A percentile compares a stretch with the other conserved stretches of the same genome.
Evolutionary conservation across 2,888 invertebrate genomes (phyloP).

Genomic region (Folsomia manolachei): DNA sequence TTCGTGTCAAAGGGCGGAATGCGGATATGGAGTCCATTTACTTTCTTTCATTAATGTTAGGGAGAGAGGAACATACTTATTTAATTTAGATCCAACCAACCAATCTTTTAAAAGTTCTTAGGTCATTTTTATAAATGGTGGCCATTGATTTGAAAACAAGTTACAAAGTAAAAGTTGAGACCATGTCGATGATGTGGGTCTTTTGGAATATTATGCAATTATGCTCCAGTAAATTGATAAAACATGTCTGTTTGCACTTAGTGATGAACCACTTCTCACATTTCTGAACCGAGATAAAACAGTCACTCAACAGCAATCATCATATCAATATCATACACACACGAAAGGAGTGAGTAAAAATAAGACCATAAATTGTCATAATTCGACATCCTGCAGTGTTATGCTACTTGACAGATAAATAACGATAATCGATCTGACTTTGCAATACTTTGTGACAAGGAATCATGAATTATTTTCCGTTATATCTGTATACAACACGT

Average conservation of each 20-base stretch:
- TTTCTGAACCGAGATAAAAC: neutral
- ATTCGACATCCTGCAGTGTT: neutral
- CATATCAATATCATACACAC: too few species aligned
- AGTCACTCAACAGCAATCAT: slow-evolving; percentile 6
- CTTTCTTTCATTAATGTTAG: too few species aligned
- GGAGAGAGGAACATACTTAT: too few species aligned
- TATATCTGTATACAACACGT: too few species aligned
- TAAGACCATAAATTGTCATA: neutral
- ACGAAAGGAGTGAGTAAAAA: neutral
- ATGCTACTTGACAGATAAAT: neutral
- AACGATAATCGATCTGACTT: neutral
- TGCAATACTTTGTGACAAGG: neutral
- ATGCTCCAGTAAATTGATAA: slow-evolving; percentile 1
- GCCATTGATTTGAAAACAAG: neutral
- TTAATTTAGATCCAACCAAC: too few species aligned
- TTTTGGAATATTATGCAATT: neutral
- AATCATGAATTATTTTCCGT: too few species aligned
- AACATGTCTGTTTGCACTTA: slow-evolving; percentile 8
- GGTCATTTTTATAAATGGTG: neutral
- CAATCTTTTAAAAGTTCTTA: neutral
- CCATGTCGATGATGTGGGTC: neutral
- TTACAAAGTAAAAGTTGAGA: neutral
- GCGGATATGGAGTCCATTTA: too few species aligned
- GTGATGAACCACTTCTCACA: slow-evolving; percentile 3
- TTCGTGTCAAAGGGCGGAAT: too few species aligned